Percentiles rank a stretch among this genome's conserved stretches.
phyloP scores from a whole-genome alignment of 2,888 invertebrate genomes.

The Nezara viridula region DNA sequence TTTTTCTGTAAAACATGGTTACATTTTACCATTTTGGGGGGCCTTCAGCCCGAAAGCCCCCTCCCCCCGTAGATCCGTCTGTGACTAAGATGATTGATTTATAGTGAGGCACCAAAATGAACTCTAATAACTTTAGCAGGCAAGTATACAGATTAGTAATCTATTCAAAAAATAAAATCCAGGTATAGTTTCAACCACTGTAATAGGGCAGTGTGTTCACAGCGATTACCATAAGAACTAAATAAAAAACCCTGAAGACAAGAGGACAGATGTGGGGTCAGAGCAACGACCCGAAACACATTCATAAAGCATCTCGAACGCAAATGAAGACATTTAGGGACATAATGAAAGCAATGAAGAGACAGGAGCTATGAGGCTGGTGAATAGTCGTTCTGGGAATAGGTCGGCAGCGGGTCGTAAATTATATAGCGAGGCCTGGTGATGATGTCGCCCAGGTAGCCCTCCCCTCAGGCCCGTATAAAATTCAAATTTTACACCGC shows the following conservation, averaged over 20 bases:
- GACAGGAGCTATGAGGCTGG: slow-evolving; percentile 30
- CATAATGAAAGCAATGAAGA: slow-evolving; percentile 42
- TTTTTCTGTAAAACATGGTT: too few species aligned
- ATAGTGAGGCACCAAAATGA: too few species aligned
- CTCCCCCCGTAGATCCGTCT: too few species aligned
- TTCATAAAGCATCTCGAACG: background rate
- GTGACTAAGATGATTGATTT: too few species aligned
- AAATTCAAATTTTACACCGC: slow-evolving; percentile 61
- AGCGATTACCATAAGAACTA: background rate
- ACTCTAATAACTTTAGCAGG: too few species aligned
- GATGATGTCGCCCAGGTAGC: slow-evolving; percentile 59
- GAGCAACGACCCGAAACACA: slow-evolving; percentile 31
- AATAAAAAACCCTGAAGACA: background rate
- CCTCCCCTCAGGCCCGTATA: slow-evolving; percentile 51
- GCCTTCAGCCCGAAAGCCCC: too few species aligned
- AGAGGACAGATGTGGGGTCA: background rate
- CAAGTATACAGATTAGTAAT: too few species aligned
- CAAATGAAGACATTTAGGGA: slow-evolving; percentile 47
- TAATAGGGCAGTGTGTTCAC: too few species aligned
- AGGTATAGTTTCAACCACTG: background rate
- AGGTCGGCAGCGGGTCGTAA: slow-evolving; percentile 38
- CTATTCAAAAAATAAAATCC: too few species aligned
- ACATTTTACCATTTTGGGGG: too few species aligned
- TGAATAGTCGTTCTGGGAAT: slow-evolving; percentile 43
- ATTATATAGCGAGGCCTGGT: slow-evolving; percentile 24